Conservation (phyloP, 2,888 invertebrate genomes). For the Aelia acuminata region DNA sequence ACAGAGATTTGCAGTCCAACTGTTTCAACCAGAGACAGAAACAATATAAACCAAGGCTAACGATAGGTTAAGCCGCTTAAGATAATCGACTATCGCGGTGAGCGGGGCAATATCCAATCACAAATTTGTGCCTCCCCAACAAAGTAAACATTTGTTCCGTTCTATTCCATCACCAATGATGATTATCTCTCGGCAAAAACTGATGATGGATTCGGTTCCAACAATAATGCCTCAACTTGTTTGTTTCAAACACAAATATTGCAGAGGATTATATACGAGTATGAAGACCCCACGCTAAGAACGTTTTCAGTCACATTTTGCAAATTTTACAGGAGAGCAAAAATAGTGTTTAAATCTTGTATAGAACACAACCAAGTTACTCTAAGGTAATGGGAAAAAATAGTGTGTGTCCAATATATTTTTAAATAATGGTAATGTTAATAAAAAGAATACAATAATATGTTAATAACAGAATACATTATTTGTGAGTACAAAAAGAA, state of each 20-base stretch:
- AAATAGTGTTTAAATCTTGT: too few relatives aligned
- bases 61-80: slow-evolving; percentile 21
- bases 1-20: background rate
- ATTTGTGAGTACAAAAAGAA: too few relatives aligned
- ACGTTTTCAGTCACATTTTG: too few relatives aligned
- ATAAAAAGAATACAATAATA: too few relatives aligned
- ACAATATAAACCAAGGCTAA: slow-evolving; percentile 13
- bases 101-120: background rate
- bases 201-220: background rate
- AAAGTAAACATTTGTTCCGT: background rate
- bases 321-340: too few relatives aligned
- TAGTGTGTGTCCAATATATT: too few relatives aligned
- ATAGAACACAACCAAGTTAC: too few relatives aligned
- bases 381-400: too few relatives aligned
- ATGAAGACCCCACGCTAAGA: too few relatives aligned
- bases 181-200: background rate
- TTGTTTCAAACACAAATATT: background rate
- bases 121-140: background rate
- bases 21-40: too few relatives aligned
- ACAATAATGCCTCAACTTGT: background rate
- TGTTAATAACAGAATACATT: too few relatives aligned
- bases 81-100: background rate
- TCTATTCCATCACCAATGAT: background rate
- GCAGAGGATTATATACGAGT: background rate
- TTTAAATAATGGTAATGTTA: too few relatives aligned